Evolutionary conservation across 2,113 vertebrate species (phyloP).

Genomic region (Pyrgilauda ruficollis): DNA sequence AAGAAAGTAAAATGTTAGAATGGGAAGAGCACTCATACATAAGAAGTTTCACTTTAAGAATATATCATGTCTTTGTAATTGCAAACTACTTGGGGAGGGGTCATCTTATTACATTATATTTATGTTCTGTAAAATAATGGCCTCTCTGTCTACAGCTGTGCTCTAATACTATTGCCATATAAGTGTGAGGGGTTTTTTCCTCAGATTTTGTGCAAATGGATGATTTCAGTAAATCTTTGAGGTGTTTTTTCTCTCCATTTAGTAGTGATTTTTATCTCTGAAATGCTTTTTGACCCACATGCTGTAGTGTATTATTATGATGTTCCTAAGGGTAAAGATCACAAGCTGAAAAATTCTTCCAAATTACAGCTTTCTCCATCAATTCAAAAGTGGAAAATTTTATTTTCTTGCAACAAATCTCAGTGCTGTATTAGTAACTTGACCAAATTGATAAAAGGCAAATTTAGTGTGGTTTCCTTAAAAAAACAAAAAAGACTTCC

Average conservation of each 20-base stretch:
- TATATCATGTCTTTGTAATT: background rate
- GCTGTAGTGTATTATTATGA: background rate
- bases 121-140: background rate
- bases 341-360: background rate
- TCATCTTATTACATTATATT: background rate
- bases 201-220: background rate
- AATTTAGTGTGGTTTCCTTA: background rate
- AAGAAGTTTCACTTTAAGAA: background rate
- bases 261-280: background rate
- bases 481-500: background rate
- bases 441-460: background rate
- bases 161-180: background rate
- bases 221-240: background rate
- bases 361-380: background rate
- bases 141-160: background rate
- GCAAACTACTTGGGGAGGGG: background rate
- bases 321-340: background rate
- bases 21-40: background rate
- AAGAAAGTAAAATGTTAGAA: background rate
- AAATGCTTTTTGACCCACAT: background rate
- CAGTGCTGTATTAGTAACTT: background rate
- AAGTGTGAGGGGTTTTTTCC: background rate
- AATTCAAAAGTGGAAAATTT: background rate
- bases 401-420: background rate
- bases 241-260: background rate